Conservation (phyloP, 2,888 invertebrate species). For the Hemistola chrysoprasaria region DNA sequence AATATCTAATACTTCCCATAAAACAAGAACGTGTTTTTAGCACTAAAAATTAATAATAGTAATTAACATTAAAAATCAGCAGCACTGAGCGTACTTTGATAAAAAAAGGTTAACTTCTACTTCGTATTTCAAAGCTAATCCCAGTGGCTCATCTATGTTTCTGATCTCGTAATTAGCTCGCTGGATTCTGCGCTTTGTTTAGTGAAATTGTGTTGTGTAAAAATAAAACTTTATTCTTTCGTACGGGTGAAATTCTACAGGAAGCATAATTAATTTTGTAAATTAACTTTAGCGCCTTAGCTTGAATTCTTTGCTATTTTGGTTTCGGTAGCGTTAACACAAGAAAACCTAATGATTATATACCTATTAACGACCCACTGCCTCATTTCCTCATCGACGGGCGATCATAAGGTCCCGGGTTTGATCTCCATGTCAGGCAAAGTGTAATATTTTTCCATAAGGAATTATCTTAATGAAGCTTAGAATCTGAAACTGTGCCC, state of each 20-base stretch:
- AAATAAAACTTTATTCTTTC: slow-evolving; percentile 13
- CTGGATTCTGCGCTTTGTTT: slow-evolving; percentile 31
- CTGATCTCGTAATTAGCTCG: slow-evolving; percentile 48
- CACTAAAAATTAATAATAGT: slow-evolving; percentile 4
- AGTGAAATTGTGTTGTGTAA: slow-evolving; percentile 23
- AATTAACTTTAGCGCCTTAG: slow-evolving; percentile 8
- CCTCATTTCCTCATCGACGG: too few relatives aligned
- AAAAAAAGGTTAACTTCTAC: slow-evolving; percentile 22
- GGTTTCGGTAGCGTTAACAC: too few relatives aligned
- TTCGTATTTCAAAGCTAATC: slow-evolving; percentile 35
- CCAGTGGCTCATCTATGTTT: slow-evolving; percentile 42
- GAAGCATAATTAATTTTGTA: slow-evolving; percentile 19
- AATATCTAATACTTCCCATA: too few relatives aligned
- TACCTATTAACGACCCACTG: too few relatives aligned
- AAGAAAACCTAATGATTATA: too few relatives aligned
- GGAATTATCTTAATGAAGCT: too few relatives aligned
- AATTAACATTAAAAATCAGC: slow-evolving; percentile 8
- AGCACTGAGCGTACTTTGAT: slow-evolving; percentile 7
- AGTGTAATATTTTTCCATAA: too few relatives aligned
- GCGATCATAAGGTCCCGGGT: too few relatives aligned
- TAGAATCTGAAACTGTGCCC: too few relatives aligned
- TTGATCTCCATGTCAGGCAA: too few relatives aligned
- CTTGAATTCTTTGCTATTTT: neutral
- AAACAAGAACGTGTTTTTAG: too few relatives aligned
- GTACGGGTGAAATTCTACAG: neutral